Evolutionary conservation across 2,113 vertebrate species (phyloP).

Genomic region (Sciurus niger): DNA sequence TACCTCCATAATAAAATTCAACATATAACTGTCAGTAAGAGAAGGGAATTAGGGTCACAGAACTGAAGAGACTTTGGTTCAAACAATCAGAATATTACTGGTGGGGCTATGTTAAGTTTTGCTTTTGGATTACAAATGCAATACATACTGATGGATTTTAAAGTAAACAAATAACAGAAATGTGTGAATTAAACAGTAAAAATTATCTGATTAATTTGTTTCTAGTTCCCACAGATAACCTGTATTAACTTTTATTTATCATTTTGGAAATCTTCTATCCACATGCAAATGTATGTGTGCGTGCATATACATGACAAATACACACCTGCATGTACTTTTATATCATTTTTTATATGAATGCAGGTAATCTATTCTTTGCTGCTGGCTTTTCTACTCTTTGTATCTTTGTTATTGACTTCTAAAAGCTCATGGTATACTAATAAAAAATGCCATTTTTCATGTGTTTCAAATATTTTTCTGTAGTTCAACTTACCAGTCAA

Average conservation of each 20-base stretch:
- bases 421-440: conserved; percentile 28
- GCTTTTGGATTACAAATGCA: conserved; percentile 40
- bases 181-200: conserved; percentile 6
- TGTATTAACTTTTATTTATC: not conserved
- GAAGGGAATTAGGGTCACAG: not conserved
- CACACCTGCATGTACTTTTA: not conserved
- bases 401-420: conserved; percentile 39
- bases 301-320: not conserved
- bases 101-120: not conserved
- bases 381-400: not conserved
- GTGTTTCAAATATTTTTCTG: not conserved
- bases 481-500: conserved; percentile 24
- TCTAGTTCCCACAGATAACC: not conserved
- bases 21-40: not conserved
- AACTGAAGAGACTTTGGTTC: not conserved
- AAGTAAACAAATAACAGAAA: conserved; percentile 42
- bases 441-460: conserved; percentile 12
- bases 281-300: not conserved
- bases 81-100: not conserved
- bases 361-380: not conserved
- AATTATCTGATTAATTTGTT: not conserved
- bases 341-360: not conserved
- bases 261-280: conserved; percentile 20
- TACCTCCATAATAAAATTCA: conserved; percentile 6
- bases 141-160: conserved; percentile 3